Conservation (phyloP, 2,797 vertebrate genomes). For the Synanceia verrucosa region DNA sequence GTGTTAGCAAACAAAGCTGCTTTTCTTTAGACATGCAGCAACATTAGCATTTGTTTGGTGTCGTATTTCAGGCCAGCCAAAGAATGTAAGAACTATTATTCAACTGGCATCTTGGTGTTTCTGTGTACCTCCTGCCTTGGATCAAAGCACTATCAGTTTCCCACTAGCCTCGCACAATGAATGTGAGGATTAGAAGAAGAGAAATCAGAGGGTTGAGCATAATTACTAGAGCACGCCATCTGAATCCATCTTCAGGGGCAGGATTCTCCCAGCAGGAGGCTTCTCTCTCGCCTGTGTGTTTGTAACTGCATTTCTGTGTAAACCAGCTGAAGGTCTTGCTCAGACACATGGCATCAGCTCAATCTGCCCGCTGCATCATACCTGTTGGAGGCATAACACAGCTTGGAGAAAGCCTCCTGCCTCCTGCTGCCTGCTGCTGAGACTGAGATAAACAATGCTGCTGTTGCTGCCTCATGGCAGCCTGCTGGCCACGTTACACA, state of each 20-base stretch:
- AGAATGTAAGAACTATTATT: not conserved
- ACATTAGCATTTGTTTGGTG: not conserved
- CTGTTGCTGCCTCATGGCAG: constrained; percentile 13
- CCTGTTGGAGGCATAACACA: not conserved
- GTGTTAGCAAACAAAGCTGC: not conserved
- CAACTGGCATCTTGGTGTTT: not conserved
- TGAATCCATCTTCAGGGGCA: constrained; percentile 10
- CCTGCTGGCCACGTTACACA: constrained; percentile 26
- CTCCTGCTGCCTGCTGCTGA: not conserved
- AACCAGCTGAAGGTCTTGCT: constrained; percentile 6
- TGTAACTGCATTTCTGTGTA: constrained; percentile 6
- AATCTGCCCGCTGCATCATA: not conserved
- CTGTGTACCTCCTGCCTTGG: not conserved
- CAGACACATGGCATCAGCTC: not conserved
- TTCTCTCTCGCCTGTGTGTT: not conserved
- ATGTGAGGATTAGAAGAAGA: not conserved
- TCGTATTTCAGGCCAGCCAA: not conserved
- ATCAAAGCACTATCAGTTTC: not conserved
- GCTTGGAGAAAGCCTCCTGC: too few relatives aligned
- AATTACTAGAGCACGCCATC: constrained; percentile 2
- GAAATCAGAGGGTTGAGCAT: not conserved
- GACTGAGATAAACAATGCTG: constrained; percentile 31
- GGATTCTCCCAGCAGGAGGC: constrained; percentile 21
- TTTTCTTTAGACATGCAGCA: not conserved
- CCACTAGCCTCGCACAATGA: not conserved